Evolutionary conservation across 2,797 vertebrate genomes (phyloP).

Genomic region (Pseudochaenichthys georgianus): DNA sequence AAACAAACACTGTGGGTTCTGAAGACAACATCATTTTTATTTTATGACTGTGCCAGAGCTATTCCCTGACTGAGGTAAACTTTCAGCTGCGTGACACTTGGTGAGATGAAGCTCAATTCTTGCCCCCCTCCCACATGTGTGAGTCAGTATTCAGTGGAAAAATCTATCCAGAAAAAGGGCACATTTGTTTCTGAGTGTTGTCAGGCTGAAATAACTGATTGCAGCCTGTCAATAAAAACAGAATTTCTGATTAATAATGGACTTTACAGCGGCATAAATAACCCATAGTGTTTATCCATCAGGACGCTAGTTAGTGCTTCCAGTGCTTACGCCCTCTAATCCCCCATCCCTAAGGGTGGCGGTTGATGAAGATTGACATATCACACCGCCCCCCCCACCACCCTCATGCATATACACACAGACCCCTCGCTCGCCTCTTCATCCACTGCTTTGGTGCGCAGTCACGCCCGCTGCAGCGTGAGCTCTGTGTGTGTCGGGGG

Average conservation of each 20-base stretch:
- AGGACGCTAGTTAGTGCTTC: constrained; percentile 32
- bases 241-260: constrained; percentile 5
- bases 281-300: constrained; percentile 28
- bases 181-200: neutral
- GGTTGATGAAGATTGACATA: constrained; percentile 56
- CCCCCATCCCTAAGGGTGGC: constrained; percentile 30
- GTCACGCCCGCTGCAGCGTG: constrained; percentile 52
- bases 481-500: constrained; percentile 21
- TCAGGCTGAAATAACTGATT: neutral
- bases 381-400: neutral
- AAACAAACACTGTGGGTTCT: constrained; percentile 61
- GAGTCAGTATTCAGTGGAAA: neutral
- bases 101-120: constrained; percentile 15
- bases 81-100: constrained; percentile 34
- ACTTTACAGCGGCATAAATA: constrained; percentile 6
- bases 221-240: neutral
- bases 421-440: constrained; percentile 35
- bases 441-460: constrained; percentile 57
- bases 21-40: constrained; percentile 69
- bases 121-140: neutral
- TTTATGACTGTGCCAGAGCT: constrained; percentile 53
- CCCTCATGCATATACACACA: neutral
- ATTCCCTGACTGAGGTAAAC: constrained; percentile 52
- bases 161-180: constrained; percentile 17
- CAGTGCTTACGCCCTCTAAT: constrained; percentile 54